Evolutionary conservation across 2,797 vertebrate species (phyloP), one percentile per base, ranked within the genome.

Genomic region (Tragopan temminckii): DNA sequence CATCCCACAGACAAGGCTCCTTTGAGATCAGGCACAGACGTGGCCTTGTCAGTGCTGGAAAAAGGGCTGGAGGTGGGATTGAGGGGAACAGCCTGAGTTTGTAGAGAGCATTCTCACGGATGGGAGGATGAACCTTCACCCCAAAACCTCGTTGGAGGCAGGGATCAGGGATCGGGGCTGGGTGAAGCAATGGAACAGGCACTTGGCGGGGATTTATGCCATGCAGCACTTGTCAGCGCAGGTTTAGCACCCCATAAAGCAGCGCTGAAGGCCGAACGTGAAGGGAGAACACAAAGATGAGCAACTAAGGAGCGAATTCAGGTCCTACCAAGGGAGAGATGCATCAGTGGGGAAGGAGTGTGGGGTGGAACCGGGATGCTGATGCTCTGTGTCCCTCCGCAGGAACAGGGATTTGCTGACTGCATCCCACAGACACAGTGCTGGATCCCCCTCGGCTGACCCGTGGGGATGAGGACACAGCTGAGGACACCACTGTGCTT

Each of bases 241-340:
- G 76, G 66, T 64, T 69, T 27, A 58, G 82, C 72, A 48, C 19
- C 82, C 57, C 72, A 19, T 33, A 42, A 86, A 82, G 62, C 55
- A 19, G 2, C 0, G 2, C 13, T 3, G 9, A 38, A 18, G 77
- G 78, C 61, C 46, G 61, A 53, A 36, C 4, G 17, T 38, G 62
- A 52, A 74, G 62, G 38, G 57, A 42, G 55, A 55, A 8, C 59
- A 43, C 21, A 10, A 33, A 72, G 13, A 2, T 1, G 14, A 84
- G 1, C 55, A 48, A 38, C 35, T n/a, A n/a, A 29, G 0, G 57
- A n/a, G 52, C 1, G 0, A 19, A 40, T 31, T 36, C 0, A 3
- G 69, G 24, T 2, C 43, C 40, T 6, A 27, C 17, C 23, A 6
- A 20, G 29, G 21, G 18, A 17, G 27, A 35, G 7, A 3, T 0